Percentiles rank a stretch among this genome's conserved stretches.
These are phyloP conservation scores for Crotalus tigris DNA, from an alignment of 2,113 vertebrate species.

Conservation along the genomic window DNA sequence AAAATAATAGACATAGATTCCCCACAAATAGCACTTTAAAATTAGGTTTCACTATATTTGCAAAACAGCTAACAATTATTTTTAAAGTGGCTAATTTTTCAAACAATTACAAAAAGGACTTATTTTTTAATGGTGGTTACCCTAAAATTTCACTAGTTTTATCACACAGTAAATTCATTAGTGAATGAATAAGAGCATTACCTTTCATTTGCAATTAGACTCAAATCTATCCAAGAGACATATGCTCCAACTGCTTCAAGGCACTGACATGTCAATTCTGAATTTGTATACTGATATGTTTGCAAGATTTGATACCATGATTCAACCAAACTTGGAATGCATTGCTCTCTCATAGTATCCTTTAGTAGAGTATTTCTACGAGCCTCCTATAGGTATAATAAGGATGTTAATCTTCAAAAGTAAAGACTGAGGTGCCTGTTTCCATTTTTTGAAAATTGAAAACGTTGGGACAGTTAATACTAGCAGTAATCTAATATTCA, in stretches of 20 bases:
- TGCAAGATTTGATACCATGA: slow-evolving; percentile 99
- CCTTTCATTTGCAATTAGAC: slow-evolving; percentile 97
- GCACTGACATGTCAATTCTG: slow-evolving; percentile 97
- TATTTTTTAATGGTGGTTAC: not conserved
- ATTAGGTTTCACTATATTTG: not conserved
- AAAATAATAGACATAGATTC: not conserved
- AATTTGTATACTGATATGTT: slow-evolving; percentile 89
- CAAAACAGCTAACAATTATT: not conserved
- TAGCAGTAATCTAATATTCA: not conserved
- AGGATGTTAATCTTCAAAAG: not conserved
- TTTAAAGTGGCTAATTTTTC: not conserved
- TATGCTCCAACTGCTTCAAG: slow-evolving; percentile 97
- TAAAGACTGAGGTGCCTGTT: not conserved
- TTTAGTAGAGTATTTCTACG: slow-evolving; percentile 94
- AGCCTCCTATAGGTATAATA: slow-evolving; percentile 76
- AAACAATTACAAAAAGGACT: not conserved
- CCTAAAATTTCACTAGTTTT: not conserved
- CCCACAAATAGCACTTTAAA: not conserved
- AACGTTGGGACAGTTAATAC: not conserved
- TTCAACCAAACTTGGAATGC: slow-evolving; percentile 94
- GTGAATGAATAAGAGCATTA: slow-evolving; percentile 47
- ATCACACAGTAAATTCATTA: not conserved
- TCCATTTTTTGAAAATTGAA: not conserved
- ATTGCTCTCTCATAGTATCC: slow-evolving; percentile 93
- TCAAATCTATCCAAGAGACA: slow-evolving; percentile 98